Conservation (phyloP, 2,113 vertebrate genomes). For the Tauraco erythrolophus region DNA sequence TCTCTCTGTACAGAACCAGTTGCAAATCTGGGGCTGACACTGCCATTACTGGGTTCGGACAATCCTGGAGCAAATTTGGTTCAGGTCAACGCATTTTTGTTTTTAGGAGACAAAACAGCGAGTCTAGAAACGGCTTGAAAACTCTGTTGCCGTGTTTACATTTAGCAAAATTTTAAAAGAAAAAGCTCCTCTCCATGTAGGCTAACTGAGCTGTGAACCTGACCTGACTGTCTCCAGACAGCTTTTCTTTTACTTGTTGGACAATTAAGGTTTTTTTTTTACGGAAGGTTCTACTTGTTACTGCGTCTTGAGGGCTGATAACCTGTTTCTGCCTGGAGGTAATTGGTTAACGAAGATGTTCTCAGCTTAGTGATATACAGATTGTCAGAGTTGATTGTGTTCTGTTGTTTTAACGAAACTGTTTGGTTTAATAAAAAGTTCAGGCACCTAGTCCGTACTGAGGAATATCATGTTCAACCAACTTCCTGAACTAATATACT, state of each 20-base stretch:
- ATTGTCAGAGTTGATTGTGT: neutral
- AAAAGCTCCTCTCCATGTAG: rapidly evolving
- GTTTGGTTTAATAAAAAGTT: neutral
- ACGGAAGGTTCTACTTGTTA: neutral
- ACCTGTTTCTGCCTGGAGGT: neutral
- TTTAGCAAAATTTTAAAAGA: neutral
- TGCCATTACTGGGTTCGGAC: neutral
- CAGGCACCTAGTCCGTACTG: neutral
- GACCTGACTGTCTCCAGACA: neutral
- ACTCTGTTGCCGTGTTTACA: neutral
- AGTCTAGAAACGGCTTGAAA: neutral
- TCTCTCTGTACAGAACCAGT: neutral
- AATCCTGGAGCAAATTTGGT: neutral
- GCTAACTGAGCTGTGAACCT: neutral
- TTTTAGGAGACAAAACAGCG: neutral
- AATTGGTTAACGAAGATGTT: neutral
- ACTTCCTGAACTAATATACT: neutral
- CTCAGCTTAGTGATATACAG: no score
- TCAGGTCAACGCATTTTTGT: rapidly evolving
- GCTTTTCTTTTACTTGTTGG: neutral
- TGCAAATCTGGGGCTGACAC: neutral
- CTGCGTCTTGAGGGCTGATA: neutral
- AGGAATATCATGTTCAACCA: neutral
- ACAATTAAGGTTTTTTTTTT: neutral
- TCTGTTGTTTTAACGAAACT: neutral